A percentile compares a stretch with the other conserved stretches of the same genome.
phyloP scores from a whole-genome alignment of 2,797 vertebrate species.

The Spinus pinus region DNA sequence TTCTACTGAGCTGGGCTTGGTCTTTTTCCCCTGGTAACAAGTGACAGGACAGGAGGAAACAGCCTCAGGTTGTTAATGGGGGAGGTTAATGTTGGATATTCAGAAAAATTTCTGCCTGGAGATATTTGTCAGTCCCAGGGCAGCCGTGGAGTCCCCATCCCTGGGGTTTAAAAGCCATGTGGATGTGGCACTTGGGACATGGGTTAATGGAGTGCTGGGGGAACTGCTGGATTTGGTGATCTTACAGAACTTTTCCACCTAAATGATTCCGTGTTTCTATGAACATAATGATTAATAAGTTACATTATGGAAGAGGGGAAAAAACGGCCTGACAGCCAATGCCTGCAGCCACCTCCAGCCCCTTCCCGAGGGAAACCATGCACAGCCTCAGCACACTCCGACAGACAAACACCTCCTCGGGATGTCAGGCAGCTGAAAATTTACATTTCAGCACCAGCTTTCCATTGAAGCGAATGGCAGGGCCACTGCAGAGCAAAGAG shows the following conservation, averaged over 20 bases:
- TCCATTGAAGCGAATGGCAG: background rate
- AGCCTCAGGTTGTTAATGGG: background rate
- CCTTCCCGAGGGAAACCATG: background rate
- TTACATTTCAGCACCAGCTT: background rate
- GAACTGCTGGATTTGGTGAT: background rate
- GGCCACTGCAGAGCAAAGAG: background rate
- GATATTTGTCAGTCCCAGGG: background rate
- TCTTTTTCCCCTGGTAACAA: background rate
- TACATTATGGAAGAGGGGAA: accelerated
- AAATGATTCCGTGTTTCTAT: background rate
- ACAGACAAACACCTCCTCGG: background rate
- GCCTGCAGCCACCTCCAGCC: background rate
- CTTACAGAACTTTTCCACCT: background rate
- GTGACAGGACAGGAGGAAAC: background rate
- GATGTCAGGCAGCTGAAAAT: background rate
- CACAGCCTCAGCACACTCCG: background rate
- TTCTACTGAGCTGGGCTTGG: no score
- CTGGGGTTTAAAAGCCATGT: background rate
- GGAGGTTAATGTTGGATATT: no score
- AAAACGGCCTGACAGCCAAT: accelerated
- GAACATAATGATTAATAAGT: background rate
- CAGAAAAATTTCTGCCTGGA: background rate
- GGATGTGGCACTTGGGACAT: background rate
- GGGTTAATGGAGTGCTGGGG: background rate
- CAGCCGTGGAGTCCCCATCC: background rate